These are phyloP conservation scores for Ictalurus punctatus DNA, from an alignment of 2,113 vertebrate genomes.

Conservation along the genomic window DNA sequence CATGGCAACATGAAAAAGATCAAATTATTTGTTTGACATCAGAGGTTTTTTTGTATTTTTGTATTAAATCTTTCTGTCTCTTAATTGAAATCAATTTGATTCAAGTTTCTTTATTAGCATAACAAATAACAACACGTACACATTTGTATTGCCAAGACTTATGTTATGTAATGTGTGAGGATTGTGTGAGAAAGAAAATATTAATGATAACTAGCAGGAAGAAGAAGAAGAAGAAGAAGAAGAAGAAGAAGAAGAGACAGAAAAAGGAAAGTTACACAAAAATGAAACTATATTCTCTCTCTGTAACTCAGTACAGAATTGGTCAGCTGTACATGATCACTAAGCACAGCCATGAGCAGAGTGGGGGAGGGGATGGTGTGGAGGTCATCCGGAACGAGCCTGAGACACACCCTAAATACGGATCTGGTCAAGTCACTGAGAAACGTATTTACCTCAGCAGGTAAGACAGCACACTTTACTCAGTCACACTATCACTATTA, in stretches of 20 bases:
- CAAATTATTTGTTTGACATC: background rate
- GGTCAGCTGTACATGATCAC: constrained; percentile 95
- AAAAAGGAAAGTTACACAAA: background rate
- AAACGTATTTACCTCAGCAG: constrained; percentile 89
- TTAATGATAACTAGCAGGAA: background rate
- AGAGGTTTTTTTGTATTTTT: no score
- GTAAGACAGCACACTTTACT: constrained; percentile 61
- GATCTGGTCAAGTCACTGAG: constrained; percentile 84
- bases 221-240: background rate
- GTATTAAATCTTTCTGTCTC: background rate
- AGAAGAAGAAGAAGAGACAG: background rate
- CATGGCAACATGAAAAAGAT: background rate
- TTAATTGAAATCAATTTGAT: background rate
- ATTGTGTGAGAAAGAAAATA: background rate
- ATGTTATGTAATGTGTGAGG: background rate
- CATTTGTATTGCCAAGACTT: background rate
- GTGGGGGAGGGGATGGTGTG: constrained; percentile 84
- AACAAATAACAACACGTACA: background rate
- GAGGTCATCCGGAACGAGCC: constrained; percentile 85
- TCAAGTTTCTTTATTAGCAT: background rate
- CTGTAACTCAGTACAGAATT: constrained; percentile 75
- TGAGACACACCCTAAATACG: constrained; percentile 79
- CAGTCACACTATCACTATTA: background rate
- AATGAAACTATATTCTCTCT: background rate
- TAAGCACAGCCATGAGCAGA: constrained; percentile 90